Percentiles rank a stretch among this genome's conserved stretches.
These are phyloP conservation scores for Epistrophe grossulariae DNA, from an alignment of 2,888 invertebrate genomes.

Conservation along the genomic window DNA sequence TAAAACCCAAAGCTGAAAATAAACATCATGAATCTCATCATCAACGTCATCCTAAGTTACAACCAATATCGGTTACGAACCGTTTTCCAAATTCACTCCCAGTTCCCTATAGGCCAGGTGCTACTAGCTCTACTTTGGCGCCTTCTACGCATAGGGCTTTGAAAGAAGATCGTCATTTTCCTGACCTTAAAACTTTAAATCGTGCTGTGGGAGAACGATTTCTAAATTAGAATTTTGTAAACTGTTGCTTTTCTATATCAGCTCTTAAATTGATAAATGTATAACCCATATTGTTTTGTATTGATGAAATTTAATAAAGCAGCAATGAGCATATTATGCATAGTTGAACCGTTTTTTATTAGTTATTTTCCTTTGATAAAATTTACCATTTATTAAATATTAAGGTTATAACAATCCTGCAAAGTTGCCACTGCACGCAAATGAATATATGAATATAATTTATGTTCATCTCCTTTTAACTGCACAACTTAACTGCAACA, in stretches of 20 bases:
- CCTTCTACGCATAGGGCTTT: not conserved
- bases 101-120: slow-evolving; percentile 36
- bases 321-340: not conserved
- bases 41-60: slow-evolving; percentile 40
- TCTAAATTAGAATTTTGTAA: slow-evolving; percentile 1
- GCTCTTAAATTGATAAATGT: not conserved
- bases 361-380: no score
- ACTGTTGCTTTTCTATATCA: not conserved
- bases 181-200: slow-evolving; percentile 1
- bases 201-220: not conserved
- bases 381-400: no score
- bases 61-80: slow-evolving; percentile 34
- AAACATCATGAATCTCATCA: slow-evolving; percentile 50
- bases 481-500: no score
- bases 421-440: no score
- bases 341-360: not conserved
- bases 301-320: not conserved
- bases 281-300: not conserved
- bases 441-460: no score
- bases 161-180: not conserved
- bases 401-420: no score
- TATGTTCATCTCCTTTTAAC: no score
- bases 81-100: slow-evolving; percentile 47
- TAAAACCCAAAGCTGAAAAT: slow-evolving; percentile 2
- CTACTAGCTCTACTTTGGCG: slow-evolving; percentile 27